Conservation (phyloP, 2,888 invertebrate genomes). For the Linnaemya vulpina region DNA sequence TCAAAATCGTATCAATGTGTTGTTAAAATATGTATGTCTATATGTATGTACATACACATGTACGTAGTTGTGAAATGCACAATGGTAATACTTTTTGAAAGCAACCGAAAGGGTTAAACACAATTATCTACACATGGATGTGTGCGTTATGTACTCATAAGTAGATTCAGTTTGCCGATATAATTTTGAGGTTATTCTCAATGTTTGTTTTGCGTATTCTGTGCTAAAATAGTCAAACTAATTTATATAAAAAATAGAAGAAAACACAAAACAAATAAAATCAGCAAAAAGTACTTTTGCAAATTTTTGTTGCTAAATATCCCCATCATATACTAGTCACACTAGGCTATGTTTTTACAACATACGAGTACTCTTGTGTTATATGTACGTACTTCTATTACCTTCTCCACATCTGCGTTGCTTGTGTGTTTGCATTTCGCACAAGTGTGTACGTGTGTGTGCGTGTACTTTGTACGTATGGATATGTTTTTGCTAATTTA, state of each 20-base stretch:
- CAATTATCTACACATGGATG: constrained; percentile 1
- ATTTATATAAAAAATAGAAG: neutral
- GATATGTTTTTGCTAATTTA: constrained; percentile 40
- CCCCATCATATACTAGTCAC: constrained; percentile 32
- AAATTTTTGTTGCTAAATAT: constrained; percentile 43
- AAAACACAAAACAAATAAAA: constrained; percentile 8
- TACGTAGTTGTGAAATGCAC: no score
- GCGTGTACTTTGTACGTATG: neutral
- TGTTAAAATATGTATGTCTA: no score
- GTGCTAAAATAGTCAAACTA: constrained; percentile 38
- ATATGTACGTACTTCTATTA: constrained; percentile 54
- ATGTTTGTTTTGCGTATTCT: constrained; percentile 54
- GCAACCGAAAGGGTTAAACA: constrained; percentile 42
- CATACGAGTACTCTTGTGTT: no score
- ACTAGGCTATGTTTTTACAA: no score
- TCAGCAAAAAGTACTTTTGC: constrained; percentile 49
- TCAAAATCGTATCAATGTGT: no score
- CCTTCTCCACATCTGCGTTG: constrained; percentile 64
- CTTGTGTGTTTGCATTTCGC: neutral
- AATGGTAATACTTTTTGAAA: constrained; percentile 14
- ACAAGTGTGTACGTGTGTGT: neutral
- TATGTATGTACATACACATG: no score
- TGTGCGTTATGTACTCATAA: neutral
- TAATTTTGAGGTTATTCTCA: constrained; percentile 65
- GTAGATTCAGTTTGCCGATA: constrained; percentile 50